Evolutionary conservation across 2,888 invertebrate species (phyloP), one percentile per base, ranked within the genome.

Genomic region (Acronicta leporina): DNA sequence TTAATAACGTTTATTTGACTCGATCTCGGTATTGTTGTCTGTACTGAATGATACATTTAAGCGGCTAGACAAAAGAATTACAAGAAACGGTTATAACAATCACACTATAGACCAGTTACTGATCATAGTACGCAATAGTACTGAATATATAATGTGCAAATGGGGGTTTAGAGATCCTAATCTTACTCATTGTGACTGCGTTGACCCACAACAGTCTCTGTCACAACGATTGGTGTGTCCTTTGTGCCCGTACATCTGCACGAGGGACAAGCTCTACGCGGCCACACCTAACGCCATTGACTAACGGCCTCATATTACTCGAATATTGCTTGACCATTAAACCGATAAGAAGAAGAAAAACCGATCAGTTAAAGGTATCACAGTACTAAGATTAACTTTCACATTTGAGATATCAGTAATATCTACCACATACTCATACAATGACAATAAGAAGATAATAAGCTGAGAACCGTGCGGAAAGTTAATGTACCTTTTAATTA

Each of bases 1-100:
- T 13, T 13, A 35, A 13, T 13, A 13, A 35, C 25, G n/a, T 13
- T 13, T 13, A 35, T 35, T 8, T 9, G 5, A 35, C 35, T 11
- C 13, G 11, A 13, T 13, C 13, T 13, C 35, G 35, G 5, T 13
- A 35, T 13, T 35, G 13, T 13, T 11, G 3, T 2, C 11, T 13
- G 11, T 13, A 13, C 1, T 13, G 35, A 13, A 35, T 35, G 13
- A 3, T 35, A 33, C 9, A 9, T 13, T 10, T 2, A 33, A 33
- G 11, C 11, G 20, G 15, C 20, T 20, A 5, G 20, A 20, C 13
- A 20, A 42, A 20, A 10, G 20, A 11, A 20, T 47, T 30, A 40
- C 52, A 69, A 41, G 47, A 43, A 33, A 55, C 56, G 50, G 50
- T 27, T 5, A 64, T 70, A 64, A 66, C 56, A 56, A 70, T 66